Conservation (phyloP, 2,113 vertebrate genomes). For the Chaenocephalus aceratus region DNA sequence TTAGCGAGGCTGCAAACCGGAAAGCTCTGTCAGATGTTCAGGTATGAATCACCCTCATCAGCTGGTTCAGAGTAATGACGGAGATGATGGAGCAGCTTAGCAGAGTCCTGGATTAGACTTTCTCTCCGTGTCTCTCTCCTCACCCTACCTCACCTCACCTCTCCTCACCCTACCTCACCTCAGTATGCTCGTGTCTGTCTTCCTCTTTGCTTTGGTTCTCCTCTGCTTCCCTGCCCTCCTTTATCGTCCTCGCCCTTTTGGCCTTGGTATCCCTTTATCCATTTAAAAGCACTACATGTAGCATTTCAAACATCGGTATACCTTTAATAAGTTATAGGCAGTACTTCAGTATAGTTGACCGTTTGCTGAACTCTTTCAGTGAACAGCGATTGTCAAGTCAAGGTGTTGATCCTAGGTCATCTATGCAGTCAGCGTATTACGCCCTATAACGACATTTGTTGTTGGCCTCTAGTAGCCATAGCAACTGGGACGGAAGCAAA, state of each 20-base stretch:
- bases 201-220: constrained; percentile 16
- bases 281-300: constrained; percentile 9
- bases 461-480: no score
- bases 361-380: background rate
- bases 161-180: background rate
- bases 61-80: constrained; percentile 52
- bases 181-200: background rate
- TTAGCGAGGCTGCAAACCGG: constrained; percentile 53
- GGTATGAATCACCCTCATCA: constrained; percentile 59
- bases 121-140: constrained; percentile 22
- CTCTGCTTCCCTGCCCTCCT: background rate
- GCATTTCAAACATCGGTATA: background rate
- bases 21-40: constrained; percentile 53
- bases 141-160: background rate
- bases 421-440: no score
- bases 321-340: background rate
- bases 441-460: no score
- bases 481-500: no score
- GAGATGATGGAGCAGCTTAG: constrained; percentile 61
- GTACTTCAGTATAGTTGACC: background rate
- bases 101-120: constrained; percentile 51
- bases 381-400: background rate
- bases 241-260: background rate
- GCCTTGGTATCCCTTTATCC: background rate
- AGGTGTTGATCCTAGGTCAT: no score